These are phyloP conservation scores for Balaenoptera acutorostrata DNA, from an alignment of 2,113 vertebrate genomes.

Conservation along the genomic window DNA sequence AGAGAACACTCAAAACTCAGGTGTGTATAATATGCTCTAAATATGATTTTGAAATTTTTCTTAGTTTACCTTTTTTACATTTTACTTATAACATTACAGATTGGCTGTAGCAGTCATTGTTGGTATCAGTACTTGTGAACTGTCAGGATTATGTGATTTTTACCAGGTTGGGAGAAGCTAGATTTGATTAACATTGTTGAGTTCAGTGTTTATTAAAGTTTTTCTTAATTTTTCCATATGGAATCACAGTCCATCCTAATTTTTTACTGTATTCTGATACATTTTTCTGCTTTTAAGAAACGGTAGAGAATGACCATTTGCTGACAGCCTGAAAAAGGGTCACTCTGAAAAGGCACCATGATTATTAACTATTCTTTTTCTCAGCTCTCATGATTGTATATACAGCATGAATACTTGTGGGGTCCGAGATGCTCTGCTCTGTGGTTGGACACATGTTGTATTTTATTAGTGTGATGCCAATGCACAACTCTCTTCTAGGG, in stretches of 20 bases:
- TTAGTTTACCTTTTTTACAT: background rate
- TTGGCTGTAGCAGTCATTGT: background rate
- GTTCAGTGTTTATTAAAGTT: background rate
- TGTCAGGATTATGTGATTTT: background rate
- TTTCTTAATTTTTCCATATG: slow-evolving; percentile 11
- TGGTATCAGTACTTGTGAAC: background rate
- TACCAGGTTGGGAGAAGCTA: background rate
- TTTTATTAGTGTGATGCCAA: background rate
- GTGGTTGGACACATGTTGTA: background rate
- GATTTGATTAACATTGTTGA: background rate
- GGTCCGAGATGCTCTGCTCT: background rate
- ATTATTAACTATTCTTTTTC: background rate
- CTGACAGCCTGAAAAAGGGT: background rate
- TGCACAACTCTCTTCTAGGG: background rate
- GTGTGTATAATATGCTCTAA: slow-evolving; percentile 65
- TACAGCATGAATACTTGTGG: background rate
- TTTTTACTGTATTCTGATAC: background rate
- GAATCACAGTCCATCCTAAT: background rate
- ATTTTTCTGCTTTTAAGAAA: background rate
- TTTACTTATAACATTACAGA: background rate
- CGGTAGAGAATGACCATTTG: background rate
- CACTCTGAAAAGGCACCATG: background rate
- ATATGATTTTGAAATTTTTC: background rate
- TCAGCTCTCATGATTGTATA: background rate
- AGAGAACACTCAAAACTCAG: slow-evolving; percentile 97